Percentiles rank a stretch among this genome's conserved stretches.
These are phyloP conservation scores for Malurus cyaneus DNA, from an alignment of 2,113 vertebrate species.

Conservation along the genomic window DNA sequence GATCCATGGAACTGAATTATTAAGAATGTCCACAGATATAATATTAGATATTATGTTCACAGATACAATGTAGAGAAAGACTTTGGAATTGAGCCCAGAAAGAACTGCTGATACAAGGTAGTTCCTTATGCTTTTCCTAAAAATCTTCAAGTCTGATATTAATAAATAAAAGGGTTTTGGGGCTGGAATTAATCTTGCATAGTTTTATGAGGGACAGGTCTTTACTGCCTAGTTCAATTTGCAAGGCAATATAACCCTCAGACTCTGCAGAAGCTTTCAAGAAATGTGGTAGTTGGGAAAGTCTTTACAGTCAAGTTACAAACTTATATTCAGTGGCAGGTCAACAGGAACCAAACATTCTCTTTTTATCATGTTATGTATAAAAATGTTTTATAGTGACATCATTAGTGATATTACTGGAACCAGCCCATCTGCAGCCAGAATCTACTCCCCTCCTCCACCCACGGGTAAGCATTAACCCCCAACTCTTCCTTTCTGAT, in stretches of 20 bases:
- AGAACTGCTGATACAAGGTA: background rate
- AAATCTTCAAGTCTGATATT: background rate
- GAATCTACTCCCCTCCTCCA: background rate
- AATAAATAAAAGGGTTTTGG: slow-evolving; percentile 23
- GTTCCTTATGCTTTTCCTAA: background rate
- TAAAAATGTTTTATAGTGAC: background rate
- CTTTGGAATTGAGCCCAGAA: slow-evolving; percentile 35
- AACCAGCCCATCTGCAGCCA: background rate
- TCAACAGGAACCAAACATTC: background rate
- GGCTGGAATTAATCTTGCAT: background rate
- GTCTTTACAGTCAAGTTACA: background rate
- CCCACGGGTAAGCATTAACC: background rate
- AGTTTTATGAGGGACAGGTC: background rate
- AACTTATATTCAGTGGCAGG: background rate
- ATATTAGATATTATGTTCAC: background rate
- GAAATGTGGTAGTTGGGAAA: background rate
- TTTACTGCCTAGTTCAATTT: background rate
- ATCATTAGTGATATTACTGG: background rate
- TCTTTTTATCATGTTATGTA: background rate
- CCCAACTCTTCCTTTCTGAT: background rate
- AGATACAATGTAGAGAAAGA: background rate
- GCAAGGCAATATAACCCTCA: background rate
- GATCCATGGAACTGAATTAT: background rate
- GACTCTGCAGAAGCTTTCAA: background rate
- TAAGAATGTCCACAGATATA: background rate